These are phyloP conservation scores for Choloepus didactylus DNA, from an alignment of 2,797 vertebrate genomes.

Conservation along the genomic window DNA sequence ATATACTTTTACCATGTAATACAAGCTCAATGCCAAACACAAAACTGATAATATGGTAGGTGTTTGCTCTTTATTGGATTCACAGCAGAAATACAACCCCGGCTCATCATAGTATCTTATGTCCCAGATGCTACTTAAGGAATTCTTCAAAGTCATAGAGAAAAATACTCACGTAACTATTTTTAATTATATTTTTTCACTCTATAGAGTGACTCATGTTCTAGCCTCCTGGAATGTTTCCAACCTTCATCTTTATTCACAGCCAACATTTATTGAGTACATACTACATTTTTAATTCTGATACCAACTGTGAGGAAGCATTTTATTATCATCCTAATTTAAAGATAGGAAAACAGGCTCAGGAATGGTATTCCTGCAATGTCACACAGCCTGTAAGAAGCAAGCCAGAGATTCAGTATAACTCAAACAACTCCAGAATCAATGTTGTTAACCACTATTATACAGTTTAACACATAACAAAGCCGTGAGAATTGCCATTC, in stretches of 20 bases:
- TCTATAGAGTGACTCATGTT: neutral
- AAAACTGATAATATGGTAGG: neutral
- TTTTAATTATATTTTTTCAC: neutral
- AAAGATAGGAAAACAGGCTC: neutral
- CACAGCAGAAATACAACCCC: neutral
- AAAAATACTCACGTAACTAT: neutral
- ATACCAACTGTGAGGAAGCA: neutral
- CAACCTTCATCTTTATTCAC: neutral
- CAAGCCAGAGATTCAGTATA: too few species aligned
- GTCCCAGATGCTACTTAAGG: neutral
- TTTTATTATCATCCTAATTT: neutral
- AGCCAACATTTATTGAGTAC: neutral
- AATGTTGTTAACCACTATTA: neutral
- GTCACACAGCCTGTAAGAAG: neutral
- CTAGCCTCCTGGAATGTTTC: neutral
- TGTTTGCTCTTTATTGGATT: neutral
- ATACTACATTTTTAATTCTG: neutral
- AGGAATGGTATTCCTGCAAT: too few species aligned
- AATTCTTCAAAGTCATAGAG: neutral
- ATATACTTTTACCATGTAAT: neutral
- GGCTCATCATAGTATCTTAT: accelerated
- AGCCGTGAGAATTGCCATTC: neutral
- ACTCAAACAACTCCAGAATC: neutral
- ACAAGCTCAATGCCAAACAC: neutral
- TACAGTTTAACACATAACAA: neutral